A percentile compares a stretch with the other conserved stretches of the same genome.
phyloP scores from a whole-genome alignment of 1,140 invertebrate genomes.

The Mizuhopecten yessoensis region DNA sequence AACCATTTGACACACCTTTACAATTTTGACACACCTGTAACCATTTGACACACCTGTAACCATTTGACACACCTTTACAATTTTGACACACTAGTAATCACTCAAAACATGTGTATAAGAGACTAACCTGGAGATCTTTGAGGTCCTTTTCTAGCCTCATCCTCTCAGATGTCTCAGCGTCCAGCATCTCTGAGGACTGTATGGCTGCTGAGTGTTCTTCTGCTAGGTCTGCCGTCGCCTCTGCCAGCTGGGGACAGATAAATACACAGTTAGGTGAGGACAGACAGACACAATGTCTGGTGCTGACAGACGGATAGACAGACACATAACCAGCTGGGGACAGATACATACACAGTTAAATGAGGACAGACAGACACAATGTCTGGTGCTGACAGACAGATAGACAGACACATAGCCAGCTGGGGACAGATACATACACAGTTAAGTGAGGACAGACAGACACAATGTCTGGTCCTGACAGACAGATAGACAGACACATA shows the following conservation, averaged over 20 bases:
- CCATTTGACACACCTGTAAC: background rate
- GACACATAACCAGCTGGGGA: constrained; percentile 91
- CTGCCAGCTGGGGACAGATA: constrained; percentile 89
- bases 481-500: too few species aligned
- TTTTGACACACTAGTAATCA: background rate
- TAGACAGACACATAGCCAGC: too few species aligned
- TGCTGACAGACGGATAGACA: too few species aligned
- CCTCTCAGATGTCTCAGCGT: constrained; percentile 88
- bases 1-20: background rate
- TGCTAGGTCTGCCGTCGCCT: constrained; percentile 94
- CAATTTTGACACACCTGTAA: background rate
- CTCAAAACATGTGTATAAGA: background rate
- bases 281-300: too few species aligned
- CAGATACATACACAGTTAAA: constrained; percentile 44
- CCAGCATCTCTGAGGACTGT: constrained; percentile 93
- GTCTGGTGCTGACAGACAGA: too few species aligned
- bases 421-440: background rate
- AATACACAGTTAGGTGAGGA: background rate
- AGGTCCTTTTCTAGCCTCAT: constrained; percentile 91
- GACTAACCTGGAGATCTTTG: constrained; percentile 88
- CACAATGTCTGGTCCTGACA: too few species aligned
- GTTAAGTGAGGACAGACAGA: too few species aligned
- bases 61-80: background rate
- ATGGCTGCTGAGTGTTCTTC: constrained; percentile 95
- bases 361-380: too few species aligned